Percentiles rank a stretch among this genome's conserved stretches.
Conservation (phyloP, 2,888 invertebrate genomes). For the Operophtera brumata region DNA sequence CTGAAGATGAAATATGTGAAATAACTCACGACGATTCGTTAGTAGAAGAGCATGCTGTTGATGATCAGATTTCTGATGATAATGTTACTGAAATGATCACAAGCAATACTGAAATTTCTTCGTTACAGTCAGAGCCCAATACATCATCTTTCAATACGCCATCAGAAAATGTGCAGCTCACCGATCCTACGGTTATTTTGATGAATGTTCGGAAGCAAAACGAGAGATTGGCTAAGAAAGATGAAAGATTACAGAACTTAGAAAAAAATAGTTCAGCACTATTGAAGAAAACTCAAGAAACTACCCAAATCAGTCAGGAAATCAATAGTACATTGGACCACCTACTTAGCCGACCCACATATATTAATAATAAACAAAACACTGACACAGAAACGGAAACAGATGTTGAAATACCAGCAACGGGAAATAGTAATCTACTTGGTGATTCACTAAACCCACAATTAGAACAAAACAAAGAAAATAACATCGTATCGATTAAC, state of each 20-base stretch:
- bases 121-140: conserved; percentile 18
- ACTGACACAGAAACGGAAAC: neutral
- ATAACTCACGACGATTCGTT: conserved; percentile 54
- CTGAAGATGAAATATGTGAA: conserved; percentile 67
- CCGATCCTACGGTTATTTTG: conserved; percentile 49
- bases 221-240: conserved; percentile 45
- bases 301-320: conserved; percentile 40
- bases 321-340: conserved; percentile 44
- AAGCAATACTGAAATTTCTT: conserved; percentile 8
- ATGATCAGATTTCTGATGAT: conserved; percentile 14
- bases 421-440: neutral
- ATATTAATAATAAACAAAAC: conserved; percentile 8
- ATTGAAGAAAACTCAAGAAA: conserved; percentile 42
- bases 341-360: conserved; percentile 32
- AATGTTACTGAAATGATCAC: conserved; percentile 4
- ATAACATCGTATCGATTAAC: neutral
- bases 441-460: neutral
- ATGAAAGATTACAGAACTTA: conserved; percentile 45
- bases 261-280: conserved; percentile 43
- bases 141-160: conserved; percentile 19
- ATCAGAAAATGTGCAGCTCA: conserved; percentile 17
- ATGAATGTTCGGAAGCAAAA: conserved; percentile 46
- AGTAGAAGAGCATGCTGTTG: conserved; percentile 41
- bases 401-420: neutral
- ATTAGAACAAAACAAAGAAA: neutral